These are phyloP conservation scores for Clepsis dumicolana DNA, from an alignment of 2,888 invertebrate species.

Conservation along the genomic window DNA sequence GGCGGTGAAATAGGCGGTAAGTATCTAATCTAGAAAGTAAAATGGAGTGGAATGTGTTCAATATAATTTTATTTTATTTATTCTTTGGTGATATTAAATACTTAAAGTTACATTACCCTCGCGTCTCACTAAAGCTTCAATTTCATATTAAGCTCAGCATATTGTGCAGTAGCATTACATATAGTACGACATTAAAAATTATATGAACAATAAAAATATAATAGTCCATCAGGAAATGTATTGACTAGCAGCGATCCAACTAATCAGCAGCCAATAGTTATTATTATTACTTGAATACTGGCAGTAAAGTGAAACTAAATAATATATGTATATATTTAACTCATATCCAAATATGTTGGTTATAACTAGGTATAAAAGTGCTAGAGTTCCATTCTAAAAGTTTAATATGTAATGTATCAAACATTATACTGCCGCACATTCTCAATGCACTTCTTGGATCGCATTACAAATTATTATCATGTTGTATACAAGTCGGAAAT, in stretches of 20 bases:
- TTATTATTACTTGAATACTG: background rate
- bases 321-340: background rate
- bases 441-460: background rate
- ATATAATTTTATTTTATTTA: slow-evolving; percentile 30
- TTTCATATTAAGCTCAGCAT: slow-evolving; percentile 21
- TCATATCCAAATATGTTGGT: background rate
- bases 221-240: background rate
- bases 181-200: background rate
- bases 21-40: background rate
- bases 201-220: background rate
- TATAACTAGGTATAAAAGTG: background rate
- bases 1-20: too few species aligned
- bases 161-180: slow-evolving; percentile 2
- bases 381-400: background rate
- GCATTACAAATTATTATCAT: background rate
- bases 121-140: slow-evolving; percentile 14
- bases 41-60: slow-evolving; percentile 32
- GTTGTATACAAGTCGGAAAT: background rate
- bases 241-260: background rate
- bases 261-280: background rate
- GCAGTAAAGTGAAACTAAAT: background rate
- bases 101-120: slow-evolving; percentile 29
- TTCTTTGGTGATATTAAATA: slow-evolving; percentile 52
- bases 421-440: background rate
- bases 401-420: background rate